Evolutionary conservation across 1,140 invertebrate species (phyloP).

Genomic region (Megathymus violae): DNA sequence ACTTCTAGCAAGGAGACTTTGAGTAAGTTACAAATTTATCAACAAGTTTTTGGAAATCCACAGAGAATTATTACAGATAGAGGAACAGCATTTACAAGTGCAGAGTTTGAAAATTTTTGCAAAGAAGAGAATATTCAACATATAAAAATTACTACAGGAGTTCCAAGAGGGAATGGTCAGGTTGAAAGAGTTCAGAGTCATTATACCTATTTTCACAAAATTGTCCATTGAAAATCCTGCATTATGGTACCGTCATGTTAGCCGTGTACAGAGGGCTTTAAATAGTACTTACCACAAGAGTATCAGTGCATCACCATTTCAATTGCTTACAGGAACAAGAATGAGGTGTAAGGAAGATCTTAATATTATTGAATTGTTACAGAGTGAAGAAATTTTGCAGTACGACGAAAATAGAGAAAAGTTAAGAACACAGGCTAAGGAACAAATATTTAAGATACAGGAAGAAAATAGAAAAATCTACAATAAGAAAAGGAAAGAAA

Average conservation of each 20-base stretch:
- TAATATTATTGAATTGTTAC: too few species aligned
- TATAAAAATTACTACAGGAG: conserved; percentile 33
- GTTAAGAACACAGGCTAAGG: too few species aligned
- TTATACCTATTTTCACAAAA: conserved; percentile 21
- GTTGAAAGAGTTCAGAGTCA: conserved; percentile 16
- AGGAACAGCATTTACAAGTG: conserved; percentile 26
- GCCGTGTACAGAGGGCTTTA: conserved; percentile 17
- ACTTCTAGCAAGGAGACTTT: conserved; percentile 53
- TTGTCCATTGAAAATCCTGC: conserved; percentile 9
- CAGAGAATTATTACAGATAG: conserved; percentile 24
- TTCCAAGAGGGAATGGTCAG: conserved; percentile 25
- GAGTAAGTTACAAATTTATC: conserved; percentile 45
- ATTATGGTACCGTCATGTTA: conserved; percentile 33
- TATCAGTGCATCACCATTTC: conserved; percentile 34
- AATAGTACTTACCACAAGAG: conserved; percentile 32
- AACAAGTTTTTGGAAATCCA: conserved; percentile 50
- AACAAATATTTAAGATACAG: too few species aligned
- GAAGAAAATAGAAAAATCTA: too few species aligned
- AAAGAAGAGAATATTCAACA: conserved; percentile 35
- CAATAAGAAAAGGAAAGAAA: too few species aligned
- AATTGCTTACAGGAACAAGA: conserved; percentile 43
- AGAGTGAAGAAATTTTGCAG: too few species aligned
- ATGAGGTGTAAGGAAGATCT: conserved; percentile 45
- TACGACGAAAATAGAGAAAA: too few species aligned
- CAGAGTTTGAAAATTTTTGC: conserved; percentile 6